Percentiles rank a stretch among this genome's conserved stretches.
These are phyloP conservation scores for Ambastaia sidthimunki DNA, from an alignment of 2,797 vertebrate genomes.

Conservation along the genomic window DNA sequence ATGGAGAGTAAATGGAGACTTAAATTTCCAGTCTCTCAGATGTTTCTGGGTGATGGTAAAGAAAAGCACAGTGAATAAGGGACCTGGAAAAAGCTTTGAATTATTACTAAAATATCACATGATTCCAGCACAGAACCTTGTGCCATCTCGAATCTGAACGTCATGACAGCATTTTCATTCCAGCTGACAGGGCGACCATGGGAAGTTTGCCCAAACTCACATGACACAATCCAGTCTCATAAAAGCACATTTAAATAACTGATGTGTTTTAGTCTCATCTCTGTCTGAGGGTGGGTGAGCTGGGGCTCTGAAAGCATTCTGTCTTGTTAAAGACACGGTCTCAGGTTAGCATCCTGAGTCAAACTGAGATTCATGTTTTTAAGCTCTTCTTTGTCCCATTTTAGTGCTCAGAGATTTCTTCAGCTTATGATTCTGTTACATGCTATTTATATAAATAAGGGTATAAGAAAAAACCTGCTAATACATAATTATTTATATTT, in stretches of 20 bases:
- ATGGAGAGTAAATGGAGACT: too few relatives aligned
- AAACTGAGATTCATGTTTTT: neutral
- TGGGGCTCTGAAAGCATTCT: neutral
- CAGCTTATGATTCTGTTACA: too few relatives aligned
- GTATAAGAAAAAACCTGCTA: too few relatives aligned
- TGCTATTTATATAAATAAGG: too few relatives aligned
- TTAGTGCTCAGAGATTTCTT: too few relatives aligned
- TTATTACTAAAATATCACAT: neutral
- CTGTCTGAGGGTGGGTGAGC: neutral
- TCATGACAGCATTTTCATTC: neutral
- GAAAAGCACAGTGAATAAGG: neutral
- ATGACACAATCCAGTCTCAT: constrained; percentile 1
- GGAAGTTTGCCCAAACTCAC: neutral
- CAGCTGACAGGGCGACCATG: neutral
- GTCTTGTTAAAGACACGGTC: neutral
- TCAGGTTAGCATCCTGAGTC: neutral
- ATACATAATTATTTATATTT: too few relatives aligned
- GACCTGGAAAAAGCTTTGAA: neutral
- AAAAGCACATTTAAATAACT: constrained; percentile 4
- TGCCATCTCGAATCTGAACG: neutral
- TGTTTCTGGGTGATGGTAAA: neutral
- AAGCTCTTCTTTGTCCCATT: neutral
- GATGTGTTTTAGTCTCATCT: constrained; percentile 13
- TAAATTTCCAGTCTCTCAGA: too few relatives aligned
- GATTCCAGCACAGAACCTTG: neutral